These are phyloP conservation scores for Lasioglossum leucozonium DNA, from an alignment of 2,888 invertebrate species.

Conservation along the genomic window DNA sequence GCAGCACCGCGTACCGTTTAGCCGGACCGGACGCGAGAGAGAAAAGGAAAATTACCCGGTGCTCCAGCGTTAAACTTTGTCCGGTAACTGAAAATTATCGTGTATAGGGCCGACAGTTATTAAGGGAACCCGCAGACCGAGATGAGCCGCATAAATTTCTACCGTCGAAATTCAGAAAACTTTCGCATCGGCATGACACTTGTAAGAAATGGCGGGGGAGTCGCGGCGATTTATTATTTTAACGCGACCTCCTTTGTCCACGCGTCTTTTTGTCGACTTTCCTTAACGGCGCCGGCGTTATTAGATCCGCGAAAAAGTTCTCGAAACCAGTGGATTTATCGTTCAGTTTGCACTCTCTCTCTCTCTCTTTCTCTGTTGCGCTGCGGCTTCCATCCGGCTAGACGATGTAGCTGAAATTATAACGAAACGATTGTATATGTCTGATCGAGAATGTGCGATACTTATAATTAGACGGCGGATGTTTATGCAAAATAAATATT, in stretches of 20 bases:
- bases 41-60: constrained; percentile 38
- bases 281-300: background rate
- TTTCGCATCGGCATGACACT: constrained; percentile 17
- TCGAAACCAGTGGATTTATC: background rate
- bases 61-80: constrained; percentile 29
- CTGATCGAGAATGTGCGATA: too few relatives aligned
- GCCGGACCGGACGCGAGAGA: constrained; percentile 15
- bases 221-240: constrained; percentile 36
- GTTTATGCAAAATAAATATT: too few relatives aligned
- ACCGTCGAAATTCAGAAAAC: background rate
- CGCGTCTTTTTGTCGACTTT: background rate
- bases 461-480: too few relatives aligned
- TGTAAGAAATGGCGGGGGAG: background rate
- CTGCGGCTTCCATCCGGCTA: background rate
- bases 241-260: constrained; percentile 28
- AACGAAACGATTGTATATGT: too few relatives aligned
- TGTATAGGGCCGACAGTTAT: constrained; percentile 40
- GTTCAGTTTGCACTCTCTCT: background rate
- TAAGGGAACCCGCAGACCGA: constrained; percentile 7
- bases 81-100: constrained; percentile 50
- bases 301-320: constrained; percentile 6
- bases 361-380: background rate
- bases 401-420: too few relatives aligned
- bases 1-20: constrained; percentile 43
- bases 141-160: constrained; percentile 36